These are phyloP conservation scores for Mus pahari DNA, from an alignment of 2,113 vertebrate genomes.

Conservation along the genomic window DNA sequence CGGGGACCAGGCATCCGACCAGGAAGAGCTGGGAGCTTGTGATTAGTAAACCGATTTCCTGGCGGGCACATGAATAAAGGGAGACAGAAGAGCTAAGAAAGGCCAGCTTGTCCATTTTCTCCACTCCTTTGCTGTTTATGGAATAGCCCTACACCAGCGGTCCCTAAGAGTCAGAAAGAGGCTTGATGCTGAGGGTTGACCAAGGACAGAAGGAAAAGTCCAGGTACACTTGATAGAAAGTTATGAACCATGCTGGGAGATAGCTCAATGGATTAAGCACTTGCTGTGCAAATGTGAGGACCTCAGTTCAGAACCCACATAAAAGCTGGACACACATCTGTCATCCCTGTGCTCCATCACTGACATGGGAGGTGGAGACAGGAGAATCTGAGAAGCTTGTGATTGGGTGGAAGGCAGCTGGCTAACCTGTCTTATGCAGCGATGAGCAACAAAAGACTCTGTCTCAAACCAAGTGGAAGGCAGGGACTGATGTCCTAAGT, in stretches of 20 bases:
- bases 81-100: conserved; percentile 19
- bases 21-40: not conserved
- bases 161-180: not conserved
- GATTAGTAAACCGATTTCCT: conserved; percentile 53
- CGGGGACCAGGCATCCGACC: not conserved
- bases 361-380: not conserved
- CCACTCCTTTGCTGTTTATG: not conserved
- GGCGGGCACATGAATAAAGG: not conserved
- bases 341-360: not conserved
- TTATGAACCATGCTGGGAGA: not conserved
- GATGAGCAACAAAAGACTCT: not conserved
- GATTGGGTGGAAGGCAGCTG: not conserved
- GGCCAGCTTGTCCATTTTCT: not conserved
- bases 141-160: not conserved
- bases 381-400: not conserved
- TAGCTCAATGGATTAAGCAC: not conserved
- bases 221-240: not conserved
- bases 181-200: not conserved
- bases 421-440: not conserved
- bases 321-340: not conserved
- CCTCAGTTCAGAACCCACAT: not conserved
- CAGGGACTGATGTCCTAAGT: too few relatives aligned
- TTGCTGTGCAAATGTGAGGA: not conserved
- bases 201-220: not conserved
- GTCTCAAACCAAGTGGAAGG: not conserved